phyloP scores from a whole-genome alignment of 2,113 vertebrate species.

The Cyanoliseus patagonus region DNA sequence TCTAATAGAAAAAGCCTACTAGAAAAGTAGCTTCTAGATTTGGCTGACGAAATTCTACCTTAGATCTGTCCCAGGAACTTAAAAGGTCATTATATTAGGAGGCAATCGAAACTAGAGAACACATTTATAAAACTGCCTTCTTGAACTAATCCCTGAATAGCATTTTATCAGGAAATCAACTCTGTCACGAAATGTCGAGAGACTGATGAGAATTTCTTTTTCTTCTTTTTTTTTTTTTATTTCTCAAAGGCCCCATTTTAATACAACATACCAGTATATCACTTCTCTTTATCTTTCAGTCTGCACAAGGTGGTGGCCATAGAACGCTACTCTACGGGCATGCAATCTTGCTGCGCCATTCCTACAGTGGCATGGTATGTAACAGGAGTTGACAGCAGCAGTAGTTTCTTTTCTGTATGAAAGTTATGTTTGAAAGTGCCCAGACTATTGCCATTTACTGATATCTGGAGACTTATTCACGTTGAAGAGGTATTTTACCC shows the following conservation, averaged over 20 bases:
- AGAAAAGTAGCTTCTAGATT: neutral
- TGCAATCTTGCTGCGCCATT: constrained; percentile 91
- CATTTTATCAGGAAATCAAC: neutral
- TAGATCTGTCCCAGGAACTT: neutral
- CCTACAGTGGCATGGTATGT: constrained; percentile 95
- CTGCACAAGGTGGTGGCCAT: constrained; percentile 90
- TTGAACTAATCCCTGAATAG: neutral
- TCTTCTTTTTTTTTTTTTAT: neutral
- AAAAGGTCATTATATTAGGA: neutral
- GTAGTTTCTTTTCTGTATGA: neutral
- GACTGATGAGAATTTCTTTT: neutral
- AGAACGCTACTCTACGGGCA: constrained; percentile 93
- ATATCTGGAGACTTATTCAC: neutral
- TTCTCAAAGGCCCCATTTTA: neutral
- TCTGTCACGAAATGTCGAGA: neutral
- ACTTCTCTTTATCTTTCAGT: constrained; percentile 69
- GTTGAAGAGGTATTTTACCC: neutral
- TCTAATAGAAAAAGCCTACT: neutral
- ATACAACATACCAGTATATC: neutral
- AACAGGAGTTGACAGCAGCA: neutral
- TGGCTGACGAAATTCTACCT: neutral
- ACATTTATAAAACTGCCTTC: neutral
- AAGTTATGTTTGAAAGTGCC: neutral
- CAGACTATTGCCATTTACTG: neutral
- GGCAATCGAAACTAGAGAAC: neutral